Evolutionary conservation across 2,888 invertebrate genomes (phyloP).

Genomic region (Xylocampa areola): DNA sequence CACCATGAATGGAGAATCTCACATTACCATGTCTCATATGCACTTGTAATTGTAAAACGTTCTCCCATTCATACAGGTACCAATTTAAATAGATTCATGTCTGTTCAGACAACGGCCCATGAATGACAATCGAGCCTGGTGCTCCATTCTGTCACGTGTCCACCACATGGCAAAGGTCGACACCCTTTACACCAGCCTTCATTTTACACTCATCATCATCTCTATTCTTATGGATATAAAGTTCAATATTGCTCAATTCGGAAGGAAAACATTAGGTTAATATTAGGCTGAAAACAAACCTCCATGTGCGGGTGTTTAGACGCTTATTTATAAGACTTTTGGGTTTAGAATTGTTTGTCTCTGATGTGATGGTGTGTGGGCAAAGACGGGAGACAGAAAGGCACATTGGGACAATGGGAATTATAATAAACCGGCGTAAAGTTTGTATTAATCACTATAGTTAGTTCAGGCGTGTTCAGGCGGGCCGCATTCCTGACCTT

Average conservation of each 20-base stretch:
- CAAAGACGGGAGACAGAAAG: conserved; percentile 40
- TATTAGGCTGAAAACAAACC: conserved; percentile 11
- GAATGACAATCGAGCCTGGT: conserved; percentile 64
- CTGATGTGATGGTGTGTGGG: background rate
- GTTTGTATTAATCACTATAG: conserved; percentile 57
- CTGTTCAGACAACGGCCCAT: conserved; percentile 52
- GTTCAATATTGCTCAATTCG: conserved; percentile 17
- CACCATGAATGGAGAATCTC: conserved; percentile 39
- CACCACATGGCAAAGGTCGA: conserved; percentile 72
- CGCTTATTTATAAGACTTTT: conserved; percentile 6
- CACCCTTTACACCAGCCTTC: conserved; percentile 66
- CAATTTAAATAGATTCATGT: conserved; percentile 54
- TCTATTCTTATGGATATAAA: background rate
- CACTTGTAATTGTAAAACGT: conserved; percentile 41
- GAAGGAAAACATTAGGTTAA: background rate
- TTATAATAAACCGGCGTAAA: conserved; percentile 64
- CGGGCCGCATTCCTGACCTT: conserved; percentile 46
- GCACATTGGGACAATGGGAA: conserved; percentile 64
- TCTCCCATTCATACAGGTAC: conserved; percentile 45
- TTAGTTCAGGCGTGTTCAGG: conserved; percentile 31
- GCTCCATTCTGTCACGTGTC: conserved; percentile 64
- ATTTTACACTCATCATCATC: conserved; percentile 5
- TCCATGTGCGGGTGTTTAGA: conserved; percentile 2
- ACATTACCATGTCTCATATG: conserved; percentile 28
- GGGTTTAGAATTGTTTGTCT: conserved; percentile 1